These are phyloP conservation scores for Sipha flava DNA, from an alignment of 1,140 invertebrate species.

Conservation along the genomic window DNA sequence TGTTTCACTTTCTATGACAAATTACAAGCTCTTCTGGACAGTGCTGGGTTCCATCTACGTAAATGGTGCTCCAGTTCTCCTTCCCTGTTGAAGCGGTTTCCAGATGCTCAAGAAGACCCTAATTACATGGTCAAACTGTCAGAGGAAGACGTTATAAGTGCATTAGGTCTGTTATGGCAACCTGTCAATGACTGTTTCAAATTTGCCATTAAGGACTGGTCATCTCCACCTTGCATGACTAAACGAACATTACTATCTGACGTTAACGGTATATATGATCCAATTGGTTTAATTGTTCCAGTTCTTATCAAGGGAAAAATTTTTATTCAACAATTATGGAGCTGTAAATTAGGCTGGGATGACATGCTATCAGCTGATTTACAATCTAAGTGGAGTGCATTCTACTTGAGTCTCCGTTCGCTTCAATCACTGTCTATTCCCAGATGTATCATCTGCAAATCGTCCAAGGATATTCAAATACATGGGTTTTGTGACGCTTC, in stretches of 20 bases:
- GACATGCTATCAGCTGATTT: constrained; percentile 29
- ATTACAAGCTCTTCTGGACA: no score
- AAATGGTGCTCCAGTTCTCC: constrained; percentile 38
- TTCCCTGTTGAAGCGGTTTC: background rate
- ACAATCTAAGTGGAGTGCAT: background rate
- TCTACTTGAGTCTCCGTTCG: background rate
- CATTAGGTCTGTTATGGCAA: background rate
- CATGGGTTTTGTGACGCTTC: constrained; percentile 33
- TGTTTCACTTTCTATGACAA: no score
- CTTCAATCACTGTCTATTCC: background rate
- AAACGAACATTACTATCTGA: constrained; percentile 24
- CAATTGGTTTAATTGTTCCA: constrained; percentile 38
- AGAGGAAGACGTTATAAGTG: background rate
- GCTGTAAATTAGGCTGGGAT: constrained; percentile 37
- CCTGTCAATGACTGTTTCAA: background rate
- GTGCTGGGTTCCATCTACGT: constrained; percentile 37
- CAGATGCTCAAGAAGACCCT: background rate
- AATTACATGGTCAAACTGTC: background rate
- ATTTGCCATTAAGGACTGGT: background rate
- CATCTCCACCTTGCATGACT: background rate
- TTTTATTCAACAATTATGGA: constrained; percentile 40
- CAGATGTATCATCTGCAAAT: background rate
- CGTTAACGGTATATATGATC: constrained; percentile 39
- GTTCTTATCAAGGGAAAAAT: constrained; percentile 38
- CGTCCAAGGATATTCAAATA: background rate